Evolutionary conservation across 2,113 vertebrate genomes (phyloP).

Genomic region (Myrmecobius fasciatus): DNA sequence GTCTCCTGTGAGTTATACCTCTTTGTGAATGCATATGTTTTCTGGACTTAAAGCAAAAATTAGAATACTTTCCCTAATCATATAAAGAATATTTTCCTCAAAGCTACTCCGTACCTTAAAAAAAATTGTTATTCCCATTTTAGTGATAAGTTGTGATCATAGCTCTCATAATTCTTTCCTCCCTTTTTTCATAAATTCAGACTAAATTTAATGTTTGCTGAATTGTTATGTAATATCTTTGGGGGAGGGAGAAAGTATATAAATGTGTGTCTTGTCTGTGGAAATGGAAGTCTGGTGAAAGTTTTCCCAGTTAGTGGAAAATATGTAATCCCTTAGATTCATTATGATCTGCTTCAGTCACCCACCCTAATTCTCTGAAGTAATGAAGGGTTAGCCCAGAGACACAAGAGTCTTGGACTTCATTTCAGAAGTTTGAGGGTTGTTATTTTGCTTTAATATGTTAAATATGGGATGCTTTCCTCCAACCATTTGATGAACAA

Average conservation of each 20-base stretch:
- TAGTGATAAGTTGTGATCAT: not conserved
- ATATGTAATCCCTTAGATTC: not conserved
- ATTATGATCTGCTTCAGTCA: not conserved
- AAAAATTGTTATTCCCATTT: not conserved
- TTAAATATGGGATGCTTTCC: not conserved
- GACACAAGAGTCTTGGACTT: not conserved
- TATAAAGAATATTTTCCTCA: not conserved
- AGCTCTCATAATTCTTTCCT: not conserved
- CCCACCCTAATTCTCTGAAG: not conserved
- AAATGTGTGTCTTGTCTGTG: slow-evolving; percentile 21
- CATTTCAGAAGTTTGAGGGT: slow-evolving; percentile 2
- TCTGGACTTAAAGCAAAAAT: not conserved
- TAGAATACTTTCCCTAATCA: not conserved
- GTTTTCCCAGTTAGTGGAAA: not conserved
- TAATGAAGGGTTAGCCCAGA: not conserved
- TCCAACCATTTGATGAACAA: not conserved
- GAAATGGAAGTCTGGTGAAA: slow-evolving; percentile 8
- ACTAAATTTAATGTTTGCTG: not conserved
- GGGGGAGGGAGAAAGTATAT: not conserved
- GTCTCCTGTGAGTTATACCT: not conserved
- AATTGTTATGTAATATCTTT: slow-evolving; percentile 10
- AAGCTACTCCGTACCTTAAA: no score
- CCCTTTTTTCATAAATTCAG: slow-evolving; percentile 3
- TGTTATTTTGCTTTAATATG: not conserved
- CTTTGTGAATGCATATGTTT: not conserved